These are phyloP conservation scores for Anolis carolinensis DNA, from an alignment of 2,113 vertebrate species.

Conservation along the genomic window DNA sequence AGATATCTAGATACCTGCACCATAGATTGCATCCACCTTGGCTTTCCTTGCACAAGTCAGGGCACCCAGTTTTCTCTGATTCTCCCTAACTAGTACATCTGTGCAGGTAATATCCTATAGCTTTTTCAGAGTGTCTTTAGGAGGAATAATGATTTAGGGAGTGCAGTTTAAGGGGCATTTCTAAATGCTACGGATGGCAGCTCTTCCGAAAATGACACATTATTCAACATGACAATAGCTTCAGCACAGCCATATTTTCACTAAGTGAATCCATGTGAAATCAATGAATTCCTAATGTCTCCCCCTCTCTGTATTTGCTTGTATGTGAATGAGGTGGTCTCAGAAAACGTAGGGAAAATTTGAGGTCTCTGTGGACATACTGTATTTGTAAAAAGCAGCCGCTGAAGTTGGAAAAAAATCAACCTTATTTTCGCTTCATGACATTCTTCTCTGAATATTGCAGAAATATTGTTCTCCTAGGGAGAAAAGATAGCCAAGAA, in stretches of 20 bases:
- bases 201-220: neutral
- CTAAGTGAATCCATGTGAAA: neutral
- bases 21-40: neutral
- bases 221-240: neutral
- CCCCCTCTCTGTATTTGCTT: neutral
- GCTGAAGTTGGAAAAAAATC: no score
- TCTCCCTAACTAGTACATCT: neutral
- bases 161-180: neutral
- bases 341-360: neutral
- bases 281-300: no score
- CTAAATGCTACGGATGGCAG: neutral
- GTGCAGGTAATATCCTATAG: neutral
- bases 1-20: neutral
- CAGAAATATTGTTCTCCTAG: neutral
- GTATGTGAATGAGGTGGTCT: neutral
- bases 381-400: conserved; percentile 14
- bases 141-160: no score
- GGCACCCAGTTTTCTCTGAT: neutral
- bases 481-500: neutral
- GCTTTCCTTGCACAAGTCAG: neutral
- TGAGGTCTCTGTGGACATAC: neutral
- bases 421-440: neutral
- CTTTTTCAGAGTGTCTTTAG: neutral
- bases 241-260: neutral
- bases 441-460: conserved; percentile 16